A percentile compares a stretch with the other conserved stretches of the same genome.
Conservation (phyloP, 2,888 invertebrate species). For the Xanthia togata region DNA sequence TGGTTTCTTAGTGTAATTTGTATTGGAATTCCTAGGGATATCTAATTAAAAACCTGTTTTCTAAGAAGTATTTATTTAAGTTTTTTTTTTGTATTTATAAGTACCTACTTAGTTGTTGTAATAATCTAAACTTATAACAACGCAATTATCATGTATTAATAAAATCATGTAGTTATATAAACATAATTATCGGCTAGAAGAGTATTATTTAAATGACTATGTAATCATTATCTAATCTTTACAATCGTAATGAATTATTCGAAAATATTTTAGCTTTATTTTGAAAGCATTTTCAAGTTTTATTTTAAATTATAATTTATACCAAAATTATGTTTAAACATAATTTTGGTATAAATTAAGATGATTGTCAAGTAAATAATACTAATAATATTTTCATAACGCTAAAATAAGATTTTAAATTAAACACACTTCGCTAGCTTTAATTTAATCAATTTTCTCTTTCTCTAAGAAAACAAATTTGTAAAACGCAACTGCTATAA, state of each 20-base stretch:
- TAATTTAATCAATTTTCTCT: conserved; percentile 13
- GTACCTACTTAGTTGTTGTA: background rate
- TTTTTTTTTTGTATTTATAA: background rate
- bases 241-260: background rate
- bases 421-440: background rate
- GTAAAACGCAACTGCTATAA: conserved; percentile 77
- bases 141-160: conserved; percentile 1
- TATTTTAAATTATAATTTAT: no score
- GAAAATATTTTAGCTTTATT: background rate
- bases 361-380: background rate
- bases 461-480: conserved; percentile 75
- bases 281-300: background rate
- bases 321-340: no score
- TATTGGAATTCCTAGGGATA: conserved; percentile 19
- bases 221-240: background rate
- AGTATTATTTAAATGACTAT: conserved; percentile 37
- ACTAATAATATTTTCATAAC: background rate
- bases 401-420: background rate
- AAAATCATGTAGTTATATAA: background rate
- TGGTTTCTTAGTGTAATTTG: conserved; percentile 6
- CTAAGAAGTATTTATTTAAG: no score
- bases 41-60: background rate
- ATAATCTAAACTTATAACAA: background rate
- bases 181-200: conserved; percentile 8
- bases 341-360: background rate